phyloP scores from a whole-genome alignment of 2,888 invertebrate species.

The Coronaproctus castanopsis region DNA sequence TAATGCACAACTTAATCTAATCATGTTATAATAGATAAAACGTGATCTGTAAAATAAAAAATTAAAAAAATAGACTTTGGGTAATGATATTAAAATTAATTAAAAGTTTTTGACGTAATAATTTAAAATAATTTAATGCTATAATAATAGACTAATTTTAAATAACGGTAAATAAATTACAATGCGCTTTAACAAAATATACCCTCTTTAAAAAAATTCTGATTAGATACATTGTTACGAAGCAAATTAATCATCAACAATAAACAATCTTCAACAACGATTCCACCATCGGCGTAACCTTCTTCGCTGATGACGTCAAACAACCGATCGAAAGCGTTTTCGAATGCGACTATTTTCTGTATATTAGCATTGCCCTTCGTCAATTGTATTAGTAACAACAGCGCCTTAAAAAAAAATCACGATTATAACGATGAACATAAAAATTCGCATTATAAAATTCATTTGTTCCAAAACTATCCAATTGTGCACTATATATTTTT shows the following conservation, averaged over 20 bases:
- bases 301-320: constrained; percentile 83
- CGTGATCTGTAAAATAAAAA: too few relatives aligned
- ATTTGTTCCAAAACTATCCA: background rate
- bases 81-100: too few relatives aligned
- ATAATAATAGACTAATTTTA: too few relatives aligned
- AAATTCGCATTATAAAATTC: background rate
- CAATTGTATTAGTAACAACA: constrained; percentile 73
- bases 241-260: constrained; percentile 78
- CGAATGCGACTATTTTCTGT: constrained; percentile 97
- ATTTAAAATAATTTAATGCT: too few relatives aligned
- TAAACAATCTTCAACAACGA: constrained; percentile 95
- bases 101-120: too few relatives aligned
- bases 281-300: constrained; percentile 83
- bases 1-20: too few relatives aligned
- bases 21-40: too few relatives aligned
- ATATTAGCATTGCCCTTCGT: constrained; percentile 91
- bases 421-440: too few relatives aligned
- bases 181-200: too few relatives aligned
- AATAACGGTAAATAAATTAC: too few relatives aligned
- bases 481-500: background rate
- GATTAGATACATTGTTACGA: constrained; percentile 89
- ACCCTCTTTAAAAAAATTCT: constrained; percentile 93
- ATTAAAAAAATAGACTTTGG: too few relatives aligned
- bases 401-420: constrained; percentile 32
- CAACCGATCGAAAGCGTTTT: constrained; percentile 90